Evolutionary conservation across 1,140 invertebrate genomes (phyloP).

Genomic region (Drosophila nannoptera): DNA sequence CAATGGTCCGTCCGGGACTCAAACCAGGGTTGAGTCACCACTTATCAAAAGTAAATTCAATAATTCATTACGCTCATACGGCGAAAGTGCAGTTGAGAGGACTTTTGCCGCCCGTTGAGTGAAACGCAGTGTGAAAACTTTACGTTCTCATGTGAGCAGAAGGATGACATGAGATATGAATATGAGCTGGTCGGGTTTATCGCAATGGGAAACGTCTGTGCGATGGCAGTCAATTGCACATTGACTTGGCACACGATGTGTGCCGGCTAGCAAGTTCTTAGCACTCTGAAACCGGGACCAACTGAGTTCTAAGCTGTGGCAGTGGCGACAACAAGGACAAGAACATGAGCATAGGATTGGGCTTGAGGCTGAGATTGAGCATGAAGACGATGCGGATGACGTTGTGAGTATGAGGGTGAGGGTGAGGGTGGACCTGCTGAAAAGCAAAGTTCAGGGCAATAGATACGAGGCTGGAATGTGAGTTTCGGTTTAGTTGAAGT

Average conservation of each 20-base stretch:
- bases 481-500: slow-evolving; percentile 61
- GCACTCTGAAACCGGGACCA: slow-evolving; percentile 31
- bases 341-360: not conserved
- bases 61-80: slow-evolving; percentile 28
- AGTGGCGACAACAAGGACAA: slow-evolving; percentile 23
- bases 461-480: slow-evolving; percentile 22
- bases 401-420: too few species aligned
- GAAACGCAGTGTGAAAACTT: slow-evolving; percentile 46
- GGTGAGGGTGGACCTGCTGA: not conserved
- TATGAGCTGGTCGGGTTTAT: slow-evolving; percentile 9
- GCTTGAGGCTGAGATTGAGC: not conserved
- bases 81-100: slow-evolving; percentile 53
- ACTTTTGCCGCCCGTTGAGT: slow-evolving; percentile 27
- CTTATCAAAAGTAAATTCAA: slow-evolving; percentile 43
- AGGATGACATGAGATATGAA: slow-evolving; percentile 44
- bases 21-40: slow-evolving; percentile 8
- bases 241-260: slow-evolving; percentile 61
- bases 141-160: slow-evolving; percentile 34
- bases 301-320: slow-evolving; percentile 48
- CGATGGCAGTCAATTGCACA: slow-evolving; percentile 69
- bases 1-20: not conserved
- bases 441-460: slow-evolving; percentile 44
- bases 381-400: not conserved
- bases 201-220: slow-evolving; percentile 6
- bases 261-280: slow-evolving; percentile 14